Percentiles rank a stretch among this genome's conserved stretches.
These are phyloP conservation scores for Albula goreensis DNA, from an alignment of 2,113 vertebrate species.

Conservation along the genomic window DNA sequence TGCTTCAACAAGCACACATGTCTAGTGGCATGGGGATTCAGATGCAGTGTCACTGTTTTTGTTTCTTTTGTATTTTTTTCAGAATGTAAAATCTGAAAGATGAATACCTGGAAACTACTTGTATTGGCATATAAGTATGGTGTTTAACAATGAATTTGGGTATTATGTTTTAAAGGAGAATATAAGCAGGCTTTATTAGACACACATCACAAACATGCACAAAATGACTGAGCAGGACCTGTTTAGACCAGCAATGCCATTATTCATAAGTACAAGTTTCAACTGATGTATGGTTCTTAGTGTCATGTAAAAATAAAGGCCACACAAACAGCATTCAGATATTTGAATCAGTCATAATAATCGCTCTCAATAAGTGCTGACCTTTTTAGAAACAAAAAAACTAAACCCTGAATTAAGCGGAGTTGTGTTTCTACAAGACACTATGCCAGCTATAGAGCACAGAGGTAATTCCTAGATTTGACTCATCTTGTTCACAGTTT, in stretches of 20 bases:
- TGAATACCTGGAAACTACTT: background rate
- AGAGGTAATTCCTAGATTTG: too few relatives aligned
- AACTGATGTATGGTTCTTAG: background rate
- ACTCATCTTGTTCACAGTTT: background rate
- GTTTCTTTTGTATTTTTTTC: background rate
- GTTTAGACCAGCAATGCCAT: background rate
- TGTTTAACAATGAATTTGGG: background rate
- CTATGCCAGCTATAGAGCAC: too few relatives aligned
- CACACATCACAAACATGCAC: background rate
- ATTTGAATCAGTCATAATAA: background rate
- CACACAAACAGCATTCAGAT: background rate
- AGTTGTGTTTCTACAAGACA: background rate
- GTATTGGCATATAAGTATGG: background rate
- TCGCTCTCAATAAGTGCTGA: background rate
- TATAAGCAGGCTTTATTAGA: background rate
- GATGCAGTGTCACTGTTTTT: background rate
- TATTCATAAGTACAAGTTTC: background rate
- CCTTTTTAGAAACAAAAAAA: background rate
- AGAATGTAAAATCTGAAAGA: background rate
- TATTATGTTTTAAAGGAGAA: background rate
- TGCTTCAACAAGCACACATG: background rate
- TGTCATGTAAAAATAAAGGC: background rate
- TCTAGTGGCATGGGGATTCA: background rate
- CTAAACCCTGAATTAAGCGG: background rate
- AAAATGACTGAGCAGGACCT: background rate